Conservation (phyloP, 1,140 invertebrate species). For the Bombus sibiricus region DNA sequence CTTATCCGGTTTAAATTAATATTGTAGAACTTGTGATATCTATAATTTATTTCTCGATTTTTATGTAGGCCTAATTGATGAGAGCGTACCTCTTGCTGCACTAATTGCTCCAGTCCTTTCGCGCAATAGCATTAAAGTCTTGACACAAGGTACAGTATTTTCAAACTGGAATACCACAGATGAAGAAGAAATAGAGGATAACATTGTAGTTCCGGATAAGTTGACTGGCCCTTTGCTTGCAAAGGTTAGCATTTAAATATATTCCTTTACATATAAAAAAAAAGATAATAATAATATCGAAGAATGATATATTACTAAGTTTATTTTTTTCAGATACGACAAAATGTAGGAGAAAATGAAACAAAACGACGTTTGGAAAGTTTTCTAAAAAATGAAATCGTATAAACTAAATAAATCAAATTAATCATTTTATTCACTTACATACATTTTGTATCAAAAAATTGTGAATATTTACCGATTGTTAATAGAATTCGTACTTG, state of each 20-base stretch:
- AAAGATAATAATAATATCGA: neutral
- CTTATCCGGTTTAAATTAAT: neutral
- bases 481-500: neutral
- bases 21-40: neutral
- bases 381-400: constrained; percentile 1
- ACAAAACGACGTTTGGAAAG: constrained; percentile 30
- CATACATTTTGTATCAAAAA: neutral
- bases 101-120: constrained; percentile 60
- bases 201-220: constrained; percentile 23
- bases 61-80: constrained; percentile 53
- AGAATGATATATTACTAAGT: neutral
- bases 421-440: neutral
- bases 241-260: neutral
- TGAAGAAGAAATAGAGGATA: constrained; percentile 12
- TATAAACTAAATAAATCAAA: neutral
- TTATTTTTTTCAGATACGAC: constrained; percentile 22
- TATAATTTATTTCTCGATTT: constrained; percentile 4
- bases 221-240: constrained; percentile 36
- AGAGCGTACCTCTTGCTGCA: constrained; percentile 59
- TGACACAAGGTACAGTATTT: constrained; percentile 50
- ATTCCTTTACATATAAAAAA: neutral
- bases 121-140: constrained; percentile 53
- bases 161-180: neutral
- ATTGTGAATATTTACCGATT: neutral
- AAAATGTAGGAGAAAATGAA: constrained; percentile 34